Percentiles rank a stretch among this genome's conserved stretches.
phyloP scores from a whole-genome alignment of 92 coral and sea anemone species.

The Umimayanthus kanabou region DNA sequence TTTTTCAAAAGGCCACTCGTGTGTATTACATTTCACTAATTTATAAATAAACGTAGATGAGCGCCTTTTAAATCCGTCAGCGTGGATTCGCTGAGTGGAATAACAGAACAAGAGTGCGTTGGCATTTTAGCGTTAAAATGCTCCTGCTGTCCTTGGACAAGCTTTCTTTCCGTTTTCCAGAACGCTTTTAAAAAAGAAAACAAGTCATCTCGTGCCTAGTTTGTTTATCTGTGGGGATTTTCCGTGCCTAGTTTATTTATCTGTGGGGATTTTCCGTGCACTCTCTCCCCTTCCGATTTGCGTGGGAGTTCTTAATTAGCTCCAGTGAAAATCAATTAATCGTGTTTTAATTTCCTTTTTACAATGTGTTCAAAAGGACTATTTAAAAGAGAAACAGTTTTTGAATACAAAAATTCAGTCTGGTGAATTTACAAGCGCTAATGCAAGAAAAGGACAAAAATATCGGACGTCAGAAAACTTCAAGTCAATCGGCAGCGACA shows the following conservation, averaged over 20 bases:
- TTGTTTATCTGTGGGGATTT: background rate
- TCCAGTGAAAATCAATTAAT: constrained; percentile 4
- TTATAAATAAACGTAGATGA: too few relatives aligned
- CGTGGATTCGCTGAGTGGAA: background rate
- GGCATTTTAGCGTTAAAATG: background rate
- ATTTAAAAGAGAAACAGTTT: background rate
- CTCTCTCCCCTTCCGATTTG: background rate
- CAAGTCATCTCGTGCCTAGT: background rate
- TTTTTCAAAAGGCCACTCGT: background rate
- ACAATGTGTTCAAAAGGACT: background rate
- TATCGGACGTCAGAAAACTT: background rate
- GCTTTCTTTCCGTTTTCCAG: background rate
- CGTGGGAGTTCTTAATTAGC: constrained; percentile 31
- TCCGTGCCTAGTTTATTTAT: background rate
- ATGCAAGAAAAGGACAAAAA: too few relatives aligned
- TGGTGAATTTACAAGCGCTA: background rate
- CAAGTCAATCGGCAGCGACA: background rate
- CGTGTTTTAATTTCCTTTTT: constrained; percentile 8
- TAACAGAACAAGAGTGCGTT: too few relatives aligned
- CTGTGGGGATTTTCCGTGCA: background rate
- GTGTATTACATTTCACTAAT: background rate
- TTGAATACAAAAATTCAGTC: background rate
- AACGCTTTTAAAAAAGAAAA: too few relatives aligned
- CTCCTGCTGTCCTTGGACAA: background rate
- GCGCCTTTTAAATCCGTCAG: too few relatives aligned